These are phyloP conservation scores for Eupeodes luniger DNA, from an alignment of 2,888 invertebrate species.

Conservation along the genomic window DNA sequence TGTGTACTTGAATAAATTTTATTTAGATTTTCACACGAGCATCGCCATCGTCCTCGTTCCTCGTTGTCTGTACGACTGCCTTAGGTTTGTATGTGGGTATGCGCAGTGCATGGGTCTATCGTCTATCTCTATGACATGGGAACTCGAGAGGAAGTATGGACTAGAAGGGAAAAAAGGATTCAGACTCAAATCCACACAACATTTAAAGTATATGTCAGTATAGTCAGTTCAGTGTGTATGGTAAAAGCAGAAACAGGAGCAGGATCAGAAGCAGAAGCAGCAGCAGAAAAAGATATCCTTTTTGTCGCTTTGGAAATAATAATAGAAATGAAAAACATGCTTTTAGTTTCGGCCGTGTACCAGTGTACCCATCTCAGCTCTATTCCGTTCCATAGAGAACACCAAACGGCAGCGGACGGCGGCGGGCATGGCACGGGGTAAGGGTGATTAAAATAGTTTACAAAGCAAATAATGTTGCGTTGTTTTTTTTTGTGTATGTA, in stretches of 20 bases:
- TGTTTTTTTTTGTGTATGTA: slow-evolving; percentile 23
- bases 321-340: slow-evolving; percentile 60
- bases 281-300: slow-evolving; percentile 39
- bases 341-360: slow-evolving; percentile 44
- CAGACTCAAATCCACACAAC: slow-evolving; percentile 29
- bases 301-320: slow-evolving; percentile 66
- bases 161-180: slow-evolving; percentile 21
- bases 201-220: not conserved
- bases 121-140: too few relatives aligned
- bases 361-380: not conserved
- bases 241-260: too few relatives aligned
- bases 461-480: slow-evolving; percentile 63
- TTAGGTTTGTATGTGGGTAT: not conserved
- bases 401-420: not conserved
- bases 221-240: not conserved
- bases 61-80: slow-evolving; percentile 18
- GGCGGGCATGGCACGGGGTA: slow-evolving; percentile 11
- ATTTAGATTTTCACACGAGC: slow-evolving; percentile 49
- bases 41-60: slow-evolving; percentile 19
- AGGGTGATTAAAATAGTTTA: slow-evolving; percentile 61
- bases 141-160: not conserved
- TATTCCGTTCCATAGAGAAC: not conserved
- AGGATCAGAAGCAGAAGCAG: too few relatives aligned
- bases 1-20: slow-evolving; percentile 60
- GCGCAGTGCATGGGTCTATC: not conserved